A percentile compares a stretch with the other conserved stretches of the same genome.
Conservation (phyloP, 1,140 invertebrate species). For the Pissodes strobi region DNA sequence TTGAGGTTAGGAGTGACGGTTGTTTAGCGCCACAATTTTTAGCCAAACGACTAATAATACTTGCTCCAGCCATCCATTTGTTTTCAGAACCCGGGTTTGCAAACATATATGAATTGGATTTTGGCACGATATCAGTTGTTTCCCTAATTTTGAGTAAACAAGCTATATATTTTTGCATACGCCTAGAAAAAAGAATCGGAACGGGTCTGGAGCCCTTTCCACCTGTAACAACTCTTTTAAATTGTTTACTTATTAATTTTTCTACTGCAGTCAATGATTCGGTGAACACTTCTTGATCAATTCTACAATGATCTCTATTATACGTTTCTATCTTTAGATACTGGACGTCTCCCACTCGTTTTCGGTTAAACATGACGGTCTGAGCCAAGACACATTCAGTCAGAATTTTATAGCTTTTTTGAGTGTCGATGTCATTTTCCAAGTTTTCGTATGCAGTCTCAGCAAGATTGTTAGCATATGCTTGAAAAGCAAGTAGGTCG, state of each 20-base stretch:
- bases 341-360: conserved; percentile 39
- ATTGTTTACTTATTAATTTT: conserved; percentile 20
- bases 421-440: not conserved
- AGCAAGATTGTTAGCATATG: not conserved
- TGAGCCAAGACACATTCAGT: conserved; percentile 30
- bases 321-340: conserved; percentile 30
- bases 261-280: conserved; percentile 17
- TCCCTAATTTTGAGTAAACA: too few relatives aligned
- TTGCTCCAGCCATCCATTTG: conserved; percentile 29
- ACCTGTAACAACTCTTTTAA: too few relatives aligned
- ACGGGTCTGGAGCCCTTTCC: conserved; percentile 33
- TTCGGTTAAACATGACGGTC: conserved; percentile 35
- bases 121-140: conserved; percentile 34
- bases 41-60: conserved; percentile 29
- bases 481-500: not conserved
- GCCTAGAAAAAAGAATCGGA: conserved; percentile 28
- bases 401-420: conserved; percentile 35
- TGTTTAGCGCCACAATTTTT: conserved; percentile 31
- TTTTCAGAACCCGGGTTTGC: conserved; percentile 32
- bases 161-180: too few relatives aligned
- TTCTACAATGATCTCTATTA: not conserved
- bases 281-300: conserved; percentile 24
- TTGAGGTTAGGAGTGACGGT: conserved; percentile 30
- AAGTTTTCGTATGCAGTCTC: not conserved
- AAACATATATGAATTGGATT: conserved; percentile 37